phyloP scores from a whole-genome alignment of 2,113 vertebrate species.

The Campylorhamphus procurvoides region DNA sequence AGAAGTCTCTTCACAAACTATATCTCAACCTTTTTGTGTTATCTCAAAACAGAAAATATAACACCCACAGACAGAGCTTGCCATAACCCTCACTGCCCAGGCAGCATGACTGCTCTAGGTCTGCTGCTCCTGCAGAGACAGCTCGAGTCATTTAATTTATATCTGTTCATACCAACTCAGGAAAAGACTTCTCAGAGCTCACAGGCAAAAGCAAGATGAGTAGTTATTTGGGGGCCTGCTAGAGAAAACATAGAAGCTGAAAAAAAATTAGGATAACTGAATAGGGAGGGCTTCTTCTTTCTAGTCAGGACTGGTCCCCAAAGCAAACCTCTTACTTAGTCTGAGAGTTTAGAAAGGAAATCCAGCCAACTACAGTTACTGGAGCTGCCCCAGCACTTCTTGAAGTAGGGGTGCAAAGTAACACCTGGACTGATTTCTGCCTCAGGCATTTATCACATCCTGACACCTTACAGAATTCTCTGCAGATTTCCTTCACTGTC shows the following conservation, averaged over 20 bases:
- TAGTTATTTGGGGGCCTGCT: background rate
- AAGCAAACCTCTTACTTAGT: background rate
- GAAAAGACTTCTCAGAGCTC: background rate
- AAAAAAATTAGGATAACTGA: background rate
- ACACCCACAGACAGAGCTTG: background rate
- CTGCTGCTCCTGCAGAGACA: background rate
- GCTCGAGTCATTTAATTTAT: background rate
- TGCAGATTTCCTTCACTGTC: background rate
- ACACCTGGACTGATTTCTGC: background rate
- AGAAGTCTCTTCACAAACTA: background rate
- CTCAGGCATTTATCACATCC: background rate
- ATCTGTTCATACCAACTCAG: background rate
- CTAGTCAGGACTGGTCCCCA: background rate
- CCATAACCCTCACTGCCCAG: background rate
- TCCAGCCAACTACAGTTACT: background rate
- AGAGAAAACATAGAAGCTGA: background rate
- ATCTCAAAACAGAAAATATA: background rate
- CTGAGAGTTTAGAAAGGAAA: background rate
- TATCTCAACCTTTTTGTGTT: background rate
- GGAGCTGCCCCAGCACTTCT: background rate
- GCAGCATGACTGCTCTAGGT: background rate
- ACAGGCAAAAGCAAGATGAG: background rate
- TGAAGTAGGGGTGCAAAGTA: background rate
- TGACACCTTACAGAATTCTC: background rate
- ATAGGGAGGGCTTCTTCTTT: background rate